Evolutionary conservation across 1,140 invertebrate genomes (phyloP).

Genomic region (Kradibia gibbosae): DNA sequence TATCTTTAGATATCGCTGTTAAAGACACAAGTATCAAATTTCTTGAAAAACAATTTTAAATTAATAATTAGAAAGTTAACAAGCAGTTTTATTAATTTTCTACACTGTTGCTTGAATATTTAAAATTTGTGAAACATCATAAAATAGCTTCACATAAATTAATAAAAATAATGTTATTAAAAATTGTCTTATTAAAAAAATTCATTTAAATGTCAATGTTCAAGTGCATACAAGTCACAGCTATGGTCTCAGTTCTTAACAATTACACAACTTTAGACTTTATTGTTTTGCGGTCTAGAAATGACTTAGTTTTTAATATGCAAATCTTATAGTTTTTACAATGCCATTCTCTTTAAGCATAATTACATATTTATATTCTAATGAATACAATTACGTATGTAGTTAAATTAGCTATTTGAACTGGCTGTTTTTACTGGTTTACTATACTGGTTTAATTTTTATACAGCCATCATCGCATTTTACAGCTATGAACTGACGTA

Average conservation of each 20-base stretch:
- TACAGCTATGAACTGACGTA: background rate
- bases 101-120: too few relatives aligned
- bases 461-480: too few relatives aligned
- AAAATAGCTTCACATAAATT: too few relatives aligned
- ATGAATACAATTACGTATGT: background rate
- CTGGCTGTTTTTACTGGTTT: background rate
- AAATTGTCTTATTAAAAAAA: too few relatives aligned
- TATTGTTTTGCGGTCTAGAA: background rate
- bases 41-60: too few relatives aligned
- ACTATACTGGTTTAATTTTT: background rate
- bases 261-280: background rate
- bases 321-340: background rate
- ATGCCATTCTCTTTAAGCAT: background rate
- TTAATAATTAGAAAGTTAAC: too few relatives aligned
- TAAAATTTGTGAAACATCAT: too few relatives aligned
- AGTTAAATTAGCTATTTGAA: too few relatives aligned
- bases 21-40: too few relatives aligned
- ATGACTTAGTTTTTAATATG: conserved; percentile 18
- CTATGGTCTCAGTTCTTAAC: conserved; percentile 6
- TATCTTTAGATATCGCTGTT: too few relatives aligned
- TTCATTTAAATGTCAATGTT: background rate
- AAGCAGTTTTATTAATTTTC: too few relatives aligned
- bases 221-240: background rate
- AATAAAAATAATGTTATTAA: too few relatives aligned
- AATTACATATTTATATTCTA: conserved; percentile 14